Evolutionary conservation across 2,113 vertebrate species (phyloP), one percentile per base, ranked within the genome.

Genomic region (Lycaon pictus): DNA sequence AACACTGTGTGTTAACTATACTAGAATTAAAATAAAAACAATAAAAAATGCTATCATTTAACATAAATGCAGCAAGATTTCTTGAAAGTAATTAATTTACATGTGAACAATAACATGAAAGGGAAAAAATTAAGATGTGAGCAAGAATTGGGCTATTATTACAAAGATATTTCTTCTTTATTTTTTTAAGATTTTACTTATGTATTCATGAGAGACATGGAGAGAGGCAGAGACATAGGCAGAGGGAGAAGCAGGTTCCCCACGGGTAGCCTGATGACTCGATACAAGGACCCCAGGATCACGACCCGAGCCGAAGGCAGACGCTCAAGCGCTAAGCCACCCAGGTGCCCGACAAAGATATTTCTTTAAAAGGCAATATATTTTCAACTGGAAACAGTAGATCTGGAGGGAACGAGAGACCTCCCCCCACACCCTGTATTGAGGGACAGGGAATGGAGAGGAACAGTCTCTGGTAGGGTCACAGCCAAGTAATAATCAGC

Each of bases 81-180:
- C 5, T 37, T 10, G 65, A 8, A 20, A 76, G 25, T 92, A 48
- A 74, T 43, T 56, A 88, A 74, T 80, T 27, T 43, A 5, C 5
- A 90, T 20, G 25, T 94, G 15, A 86, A 77, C 88, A 93, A 63
- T 20, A 77, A 74, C 15, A 74, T n/a, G 55, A 74, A 86, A 74
- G 11, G 9, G 5, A 67, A 22, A 91, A 76, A 92, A n/a, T 15
- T 74, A 56, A 56, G 27, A 88, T 3, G 8, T 35, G 7, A 51
- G 16, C 11, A 95, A 53, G 60, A 95, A 79, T 29, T 43, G 2
- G 20, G 43, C 13, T 85, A 53, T 35, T 94, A n/a, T 56, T 89
- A 76, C 2, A 37, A 16, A 53, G 11, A 35, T 48, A 86, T 69
- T 81, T 95, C 17, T 53, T 90, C 43, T 43, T 43, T 43, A 6